These are phyloP conservation scores for Drosophila picticornis DNA, from an alignment of 2,888 invertebrate genomes.

Conservation along the genomic window DNA sequence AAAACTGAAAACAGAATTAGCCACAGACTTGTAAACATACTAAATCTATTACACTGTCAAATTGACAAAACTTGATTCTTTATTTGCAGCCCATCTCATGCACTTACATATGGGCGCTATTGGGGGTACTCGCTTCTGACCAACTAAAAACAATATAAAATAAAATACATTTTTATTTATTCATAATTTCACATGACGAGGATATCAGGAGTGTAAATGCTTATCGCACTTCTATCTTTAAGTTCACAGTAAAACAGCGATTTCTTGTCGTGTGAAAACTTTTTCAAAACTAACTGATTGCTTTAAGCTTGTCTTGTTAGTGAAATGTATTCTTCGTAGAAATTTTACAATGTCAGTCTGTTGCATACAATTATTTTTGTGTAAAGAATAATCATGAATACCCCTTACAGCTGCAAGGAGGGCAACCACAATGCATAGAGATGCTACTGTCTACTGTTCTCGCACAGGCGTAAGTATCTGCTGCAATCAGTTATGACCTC, in stretches of 20 bases:
- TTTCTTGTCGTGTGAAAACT: neutral
- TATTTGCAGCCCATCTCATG: conserved; percentile 29
- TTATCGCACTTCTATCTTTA: neutral
- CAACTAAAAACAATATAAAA: neutral
- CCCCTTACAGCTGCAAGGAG: conserved; percentile 42
- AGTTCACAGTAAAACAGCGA: neutral
- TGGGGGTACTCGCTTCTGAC: conserved; percentile 20
- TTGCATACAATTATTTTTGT: neutral
- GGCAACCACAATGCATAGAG: conserved; percentile 32
- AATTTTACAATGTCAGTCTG: neutral
- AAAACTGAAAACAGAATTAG: conserved; percentile 35
- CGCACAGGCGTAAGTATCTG: conserved; percentile 65
- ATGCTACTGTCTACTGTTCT: conserved; percentile 14
- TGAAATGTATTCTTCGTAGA: neutral
- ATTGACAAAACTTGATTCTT: conserved; percentile 71
- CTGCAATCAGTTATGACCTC: conserved; percentile 77
- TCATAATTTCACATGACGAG: neutral
- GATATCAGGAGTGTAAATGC: neutral
- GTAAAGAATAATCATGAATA: conserved; percentile 35
- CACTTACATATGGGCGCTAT: neutral
- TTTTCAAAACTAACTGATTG: neutral
- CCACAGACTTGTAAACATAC: conserved; percentile 66
- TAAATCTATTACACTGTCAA: conserved; percentile 81
- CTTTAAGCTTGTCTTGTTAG: neutral
- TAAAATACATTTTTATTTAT: neutral